Percentiles rank a stretch among this genome's conserved stretches.
Conservation (phyloP, 2,113 vertebrate genomes). For the Ctenomys sociabilis region DNA sequence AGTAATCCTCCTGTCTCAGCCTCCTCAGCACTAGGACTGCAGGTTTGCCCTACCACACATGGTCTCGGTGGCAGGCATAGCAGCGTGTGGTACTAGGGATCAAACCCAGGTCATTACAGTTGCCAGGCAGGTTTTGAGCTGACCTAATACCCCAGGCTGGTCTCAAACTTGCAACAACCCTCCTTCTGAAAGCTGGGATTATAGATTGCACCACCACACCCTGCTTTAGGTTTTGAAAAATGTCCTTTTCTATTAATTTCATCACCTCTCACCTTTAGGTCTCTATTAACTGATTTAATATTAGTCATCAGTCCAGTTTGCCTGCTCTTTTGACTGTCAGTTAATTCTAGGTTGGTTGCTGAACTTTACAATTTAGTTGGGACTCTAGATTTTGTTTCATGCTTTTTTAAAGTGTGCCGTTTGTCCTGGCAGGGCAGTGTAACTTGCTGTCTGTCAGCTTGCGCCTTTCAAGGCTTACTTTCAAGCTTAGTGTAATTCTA, state of each 20-base stretch:
- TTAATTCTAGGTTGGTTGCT: neutral
- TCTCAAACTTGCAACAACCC: too few species aligned
- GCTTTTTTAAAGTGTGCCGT: neutral
- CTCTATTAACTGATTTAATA: neutral
- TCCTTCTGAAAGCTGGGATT: too few species aligned
- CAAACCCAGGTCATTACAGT: too few species aligned
- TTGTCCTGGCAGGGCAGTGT: neutral
- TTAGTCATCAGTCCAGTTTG: neutral
- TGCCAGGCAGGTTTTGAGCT: too few species aligned
- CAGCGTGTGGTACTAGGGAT: too few species aligned
- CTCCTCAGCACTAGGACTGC: too few species aligned
- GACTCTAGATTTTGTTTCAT: neutral
- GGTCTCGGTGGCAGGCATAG: too few species aligned
- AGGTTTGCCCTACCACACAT: too few species aligned
- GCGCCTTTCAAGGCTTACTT: neutral
- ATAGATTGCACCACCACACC: too few species aligned
- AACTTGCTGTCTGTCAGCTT: neutral
- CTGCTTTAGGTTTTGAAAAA: neutral
- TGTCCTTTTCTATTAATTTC: neutral
- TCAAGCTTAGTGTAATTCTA: neutral
- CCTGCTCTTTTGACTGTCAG: neutral
- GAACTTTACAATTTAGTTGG: neutral
- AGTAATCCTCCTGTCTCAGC: too few species aligned
- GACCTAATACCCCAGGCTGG: too few species aligned
- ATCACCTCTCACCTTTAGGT: neutral